Evolutionary conservation across 2,113 vertebrate genomes (phyloP), one percentile per base, ranked within the genome.

Genomic region (Mus spicilegus): DNA sequence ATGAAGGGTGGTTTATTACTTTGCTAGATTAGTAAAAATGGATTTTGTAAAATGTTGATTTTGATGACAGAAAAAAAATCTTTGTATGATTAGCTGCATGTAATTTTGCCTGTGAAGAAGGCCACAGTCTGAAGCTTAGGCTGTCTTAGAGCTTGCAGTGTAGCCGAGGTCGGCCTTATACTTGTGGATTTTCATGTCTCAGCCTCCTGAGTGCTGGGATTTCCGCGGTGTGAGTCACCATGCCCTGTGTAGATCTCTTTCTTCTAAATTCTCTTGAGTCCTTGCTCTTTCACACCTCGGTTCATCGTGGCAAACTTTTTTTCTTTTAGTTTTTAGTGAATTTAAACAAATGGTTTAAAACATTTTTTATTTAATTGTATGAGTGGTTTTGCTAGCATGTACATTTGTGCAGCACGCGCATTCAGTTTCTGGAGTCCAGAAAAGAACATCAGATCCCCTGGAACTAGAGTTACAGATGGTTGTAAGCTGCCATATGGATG

Each of bases 1-100:
- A 95, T 61, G 2, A 89, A 63, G 90, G 19, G 30, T 30, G 73
- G 9, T 81, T 96, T 96, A 77, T 86, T 97, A 89, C 13, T 89
- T 88, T 85, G 5, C 54, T 67, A 49, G 82, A 67, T 49, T 67
- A 63, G 16, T 39, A 9, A 73, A 94, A 91, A 86, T 28, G 9
- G 42, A 49, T 46, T 86, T 46, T 67, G 58, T 65, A 86, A 65
- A 85, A 63, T 65, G 14, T 46, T 39, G 28, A 13, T 49, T 86
- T 46, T 86, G 82, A 33, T 8, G 1, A 2, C 10, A 39, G 12
- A n/a, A 56, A 49, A 49, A 28, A 36, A 9, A 11, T 6, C 3
- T n/a, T 77, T 81, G 12, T 65, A 96, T 90, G 54, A 49, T 92
- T 93, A 81, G 16, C 20, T 92, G 11, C 3, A 11, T 84, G 11